Conservation (phyloP, 2,888 invertebrate species). For the Lasioglossum zephyrum region DNA sequence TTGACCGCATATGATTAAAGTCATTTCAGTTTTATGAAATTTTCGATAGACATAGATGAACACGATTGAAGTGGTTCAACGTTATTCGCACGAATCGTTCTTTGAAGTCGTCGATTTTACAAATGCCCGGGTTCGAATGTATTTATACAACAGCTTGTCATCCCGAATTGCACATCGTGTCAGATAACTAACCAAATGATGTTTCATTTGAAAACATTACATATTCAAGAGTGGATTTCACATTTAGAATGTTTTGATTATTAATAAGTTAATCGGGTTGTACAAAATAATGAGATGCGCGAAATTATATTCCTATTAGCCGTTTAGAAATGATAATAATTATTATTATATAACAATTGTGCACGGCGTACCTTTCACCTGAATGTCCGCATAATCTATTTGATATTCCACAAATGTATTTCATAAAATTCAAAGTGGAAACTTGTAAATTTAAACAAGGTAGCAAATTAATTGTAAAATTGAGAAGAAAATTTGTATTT, state of each 20-base stretch:
- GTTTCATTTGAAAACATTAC: neutral
- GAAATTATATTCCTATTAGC: neutral
- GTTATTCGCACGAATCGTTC: neutral
- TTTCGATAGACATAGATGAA: neutral
- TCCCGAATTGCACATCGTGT: neutral
- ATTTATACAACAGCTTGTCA: neutral
- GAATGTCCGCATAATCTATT: neutral
- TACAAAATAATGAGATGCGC: neutral
- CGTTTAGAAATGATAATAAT: neutral
- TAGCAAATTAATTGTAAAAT: neutral
- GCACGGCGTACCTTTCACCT: neutral
- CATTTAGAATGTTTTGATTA: neutral
- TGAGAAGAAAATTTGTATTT: too few species aligned
- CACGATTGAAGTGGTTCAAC: neutral
- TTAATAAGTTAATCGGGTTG: neutral
- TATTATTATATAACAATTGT: neutral
- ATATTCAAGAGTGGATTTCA: constrained; percentile 1
- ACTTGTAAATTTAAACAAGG: neutral
- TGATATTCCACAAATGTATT: neutral
- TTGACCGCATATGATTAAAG: neutral
- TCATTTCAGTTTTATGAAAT: neutral
- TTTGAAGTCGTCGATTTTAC: neutral
- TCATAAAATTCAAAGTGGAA: neutral
- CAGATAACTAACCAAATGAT: neutral
- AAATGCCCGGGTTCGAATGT: neutral